These are phyloP conservation scores for Myotis myotis DNA, from an alignment of 2,797 vertebrate species.

Conservation along the genomic window DNA sequence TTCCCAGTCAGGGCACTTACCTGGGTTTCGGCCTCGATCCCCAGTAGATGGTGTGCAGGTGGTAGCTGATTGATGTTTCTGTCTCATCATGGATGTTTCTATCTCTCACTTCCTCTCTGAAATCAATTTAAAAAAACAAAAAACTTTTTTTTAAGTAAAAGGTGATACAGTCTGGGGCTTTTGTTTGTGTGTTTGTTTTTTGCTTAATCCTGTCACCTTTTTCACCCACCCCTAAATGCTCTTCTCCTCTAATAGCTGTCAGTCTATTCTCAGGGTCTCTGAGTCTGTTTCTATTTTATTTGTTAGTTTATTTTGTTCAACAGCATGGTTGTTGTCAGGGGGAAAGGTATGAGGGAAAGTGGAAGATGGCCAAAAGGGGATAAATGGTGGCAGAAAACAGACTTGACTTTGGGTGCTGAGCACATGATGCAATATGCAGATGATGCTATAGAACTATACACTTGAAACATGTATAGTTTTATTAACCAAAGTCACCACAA, in stretches of 20 bases:
- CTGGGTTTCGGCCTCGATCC: too few species aligned
- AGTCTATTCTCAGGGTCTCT: background rate
- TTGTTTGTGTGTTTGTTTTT: background rate
- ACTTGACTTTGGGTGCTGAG: background rate
- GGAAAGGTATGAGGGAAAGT: background rate
- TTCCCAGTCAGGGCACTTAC: too few species aligned
- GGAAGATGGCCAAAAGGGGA: background rate
- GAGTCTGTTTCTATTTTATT: background rate
- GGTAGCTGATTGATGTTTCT: too few species aligned
- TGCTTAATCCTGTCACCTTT: background rate
- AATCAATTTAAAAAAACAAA: too few species aligned
- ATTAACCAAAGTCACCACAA: background rate
- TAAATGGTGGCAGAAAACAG: background rate
- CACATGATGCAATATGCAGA: background rate
- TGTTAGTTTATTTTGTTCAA: background rate
- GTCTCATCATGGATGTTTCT: too few species aligned
- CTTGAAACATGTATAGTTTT: background rate
- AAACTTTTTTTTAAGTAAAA: background rate
- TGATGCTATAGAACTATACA: background rate
- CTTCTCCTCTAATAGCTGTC: background rate
- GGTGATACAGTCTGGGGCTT: background rate
- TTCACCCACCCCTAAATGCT: background rate
- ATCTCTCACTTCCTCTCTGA: too few species aligned
- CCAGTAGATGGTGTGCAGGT: too few species aligned
- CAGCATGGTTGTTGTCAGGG: background rate